Evolutionary conservation across 2,888 invertebrate genomes (phyloP).

Genomic region (Mimachlamys varia): DNA sequence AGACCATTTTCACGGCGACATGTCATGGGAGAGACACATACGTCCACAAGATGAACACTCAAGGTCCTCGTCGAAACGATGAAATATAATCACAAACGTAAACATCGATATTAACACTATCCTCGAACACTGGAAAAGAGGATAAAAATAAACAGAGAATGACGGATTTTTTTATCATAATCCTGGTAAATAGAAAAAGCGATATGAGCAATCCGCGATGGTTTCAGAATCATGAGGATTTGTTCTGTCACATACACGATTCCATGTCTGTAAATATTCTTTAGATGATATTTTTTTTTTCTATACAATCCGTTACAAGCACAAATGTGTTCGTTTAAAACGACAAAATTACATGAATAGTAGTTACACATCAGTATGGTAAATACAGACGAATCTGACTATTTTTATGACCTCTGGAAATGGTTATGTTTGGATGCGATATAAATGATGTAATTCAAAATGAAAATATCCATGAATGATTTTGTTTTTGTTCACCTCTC

Average conservation of each 20-base stretch:
- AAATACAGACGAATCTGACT: not conserved
- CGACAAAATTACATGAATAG: not conserved
- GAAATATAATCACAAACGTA: not conserved
- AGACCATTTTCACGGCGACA: not conserved
- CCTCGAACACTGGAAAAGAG: not conserved
- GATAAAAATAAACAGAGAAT: not conserved
- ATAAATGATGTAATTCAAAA: not conserved
- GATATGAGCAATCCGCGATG: not conserved
- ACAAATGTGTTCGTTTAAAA: not conserved
- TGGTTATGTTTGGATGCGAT: not conserved
- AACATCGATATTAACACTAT: not conserved
- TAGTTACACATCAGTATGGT: not conserved
- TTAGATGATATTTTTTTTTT: not conserved
- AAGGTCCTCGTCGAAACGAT: not conserved
- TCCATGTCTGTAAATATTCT: not conserved
- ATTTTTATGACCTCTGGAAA: not conserved
- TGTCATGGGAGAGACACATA: conserved; percentile 13
- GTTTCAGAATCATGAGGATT: not conserved
- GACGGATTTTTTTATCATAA: not conserved
- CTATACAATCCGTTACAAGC: not conserved
- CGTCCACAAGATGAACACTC: conserved; percentile 12
- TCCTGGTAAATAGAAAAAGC: not conserved
- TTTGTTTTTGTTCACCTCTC: not conserved
- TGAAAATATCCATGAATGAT: not conserved
- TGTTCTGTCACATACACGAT: not conserved